phyloP scores from a whole-genome alignment of 2,113 vertebrate species.

The Hyla sarda region DNA sequence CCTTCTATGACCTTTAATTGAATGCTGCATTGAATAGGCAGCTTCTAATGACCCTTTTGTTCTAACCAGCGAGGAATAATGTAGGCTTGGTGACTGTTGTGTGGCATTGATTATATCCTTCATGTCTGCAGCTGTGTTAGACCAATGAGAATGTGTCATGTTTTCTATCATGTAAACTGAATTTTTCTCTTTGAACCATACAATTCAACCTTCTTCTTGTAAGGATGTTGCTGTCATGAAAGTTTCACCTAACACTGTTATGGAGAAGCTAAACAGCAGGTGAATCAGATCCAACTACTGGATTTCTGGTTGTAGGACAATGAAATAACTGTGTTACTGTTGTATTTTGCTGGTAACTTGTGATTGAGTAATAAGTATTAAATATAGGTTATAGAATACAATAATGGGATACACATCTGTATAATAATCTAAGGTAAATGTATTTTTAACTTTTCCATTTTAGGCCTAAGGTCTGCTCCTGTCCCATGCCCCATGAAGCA shows the following conservation, averaged over 20 bases:
- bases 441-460: background rate
- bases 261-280: background rate
- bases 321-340: background rate
- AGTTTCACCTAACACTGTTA: background rate
- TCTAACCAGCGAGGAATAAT: conserved; percentile 22
- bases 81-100: conserved; percentile 44
- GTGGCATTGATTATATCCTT: conserved; percentile 63
- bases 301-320: background rate
- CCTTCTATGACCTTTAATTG: conserved; percentile 67
- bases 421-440: background rate
- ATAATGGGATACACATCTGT: background rate
- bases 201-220: background rate
- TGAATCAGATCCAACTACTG: background rate
- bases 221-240: too few relatives aligned
- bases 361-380: too few relatives aligned
- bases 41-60: conserved; percentile 67
- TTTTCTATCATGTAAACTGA: background rate
- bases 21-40: conserved; percentile 62
- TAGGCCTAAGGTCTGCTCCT: background rate
- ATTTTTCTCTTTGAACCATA: background rate
- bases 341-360: background rate
- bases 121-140: conserved; percentile 64
- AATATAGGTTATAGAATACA: background rate
- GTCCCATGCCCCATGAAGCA: conserved; percentile 18
- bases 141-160: conserved; percentile 53